Base-by-base conservation (phyloP, 2,888 invertebrate genomes). In the Drosophila borborema region DNA sequence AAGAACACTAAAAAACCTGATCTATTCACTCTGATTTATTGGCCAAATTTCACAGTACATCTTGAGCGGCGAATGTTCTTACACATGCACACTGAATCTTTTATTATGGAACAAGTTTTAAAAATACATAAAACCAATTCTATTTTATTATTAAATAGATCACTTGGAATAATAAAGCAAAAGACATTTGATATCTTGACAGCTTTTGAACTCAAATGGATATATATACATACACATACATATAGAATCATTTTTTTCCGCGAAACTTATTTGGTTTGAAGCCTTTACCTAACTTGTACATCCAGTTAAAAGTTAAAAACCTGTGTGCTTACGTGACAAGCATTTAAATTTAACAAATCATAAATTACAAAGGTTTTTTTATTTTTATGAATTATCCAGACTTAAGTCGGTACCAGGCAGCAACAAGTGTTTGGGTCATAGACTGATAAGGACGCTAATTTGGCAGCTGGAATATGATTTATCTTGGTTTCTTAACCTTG, bases 401-500 rank as follows among this genome's bases (percentile, higher is more conserved):
- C 6, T 38, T 45, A 18, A 34, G 31, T n/a, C 64, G 38, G 51
- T 58, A 18, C 51, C 56, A 65, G 58, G 58, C 49, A 31, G 38
- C 51, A 45, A 40, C 18, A 16, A 34, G n/a, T 43, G 16, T 53
- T 20, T 34, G 20, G 43, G 38, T 18, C 40, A 43, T 14, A 41
- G 53, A 53, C 20, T 34, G 55, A 64, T 46, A 59, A 56, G 48
- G 23, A 56, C 55, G 31, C 2, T 18, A 20, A 18, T 55, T 45
- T 46, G 23, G 10, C 45, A 64, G 12, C 23, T 49, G 36, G 34
- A 10, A 55, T 60, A 59, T 63, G 56, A 43, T 56, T 61, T 63
- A 72, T 68, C 40, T 45, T 9, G 14, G 60, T 65, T 45, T 60
- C n/a, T 34, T n/a, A 68, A 51, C 77, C 78, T 77, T 78, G 59